phyloP scores from a whole-genome alignment of 2,888 invertebrate species.

The Malthinus flaveolus region DNA sequence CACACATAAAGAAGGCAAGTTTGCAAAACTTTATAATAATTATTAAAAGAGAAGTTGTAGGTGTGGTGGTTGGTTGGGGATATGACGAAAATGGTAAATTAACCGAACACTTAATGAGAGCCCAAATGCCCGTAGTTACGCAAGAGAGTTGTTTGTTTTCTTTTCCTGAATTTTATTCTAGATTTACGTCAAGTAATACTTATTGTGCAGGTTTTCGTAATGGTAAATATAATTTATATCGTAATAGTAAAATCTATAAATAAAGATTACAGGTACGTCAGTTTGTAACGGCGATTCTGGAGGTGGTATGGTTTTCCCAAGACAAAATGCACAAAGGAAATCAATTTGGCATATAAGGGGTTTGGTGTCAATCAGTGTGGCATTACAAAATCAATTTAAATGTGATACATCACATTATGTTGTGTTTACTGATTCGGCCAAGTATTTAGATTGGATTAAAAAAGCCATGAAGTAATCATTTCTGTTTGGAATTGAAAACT shows the following conservation, averaged over 20 bases:
- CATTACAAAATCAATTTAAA: conserved; percentile 59
- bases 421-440: conserved; percentile 64
- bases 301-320: conserved; percentile 52
- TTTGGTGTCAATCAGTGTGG: conserved; percentile 63
- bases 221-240: conserved; percentile 41
- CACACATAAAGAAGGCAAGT: conserved; percentile 40
- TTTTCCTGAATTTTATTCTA: conserved; percentile 63
- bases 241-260: neutral
- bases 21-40: neutral
- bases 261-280: conserved; percentile 55
- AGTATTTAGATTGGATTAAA: conserved; percentile 59
- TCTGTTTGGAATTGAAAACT: neutral
- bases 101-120: conserved; percentile 61
- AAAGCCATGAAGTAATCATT: conserved; percentile 9
- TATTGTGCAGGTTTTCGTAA: conserved; percentile 57
- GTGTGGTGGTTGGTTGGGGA: conserved; percentile 55
- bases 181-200: conserved; percentile 62
- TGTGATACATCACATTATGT: conserved; percentile 65
- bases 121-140: conserved; percentile 64
- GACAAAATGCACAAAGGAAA: conserved; percentile 34
- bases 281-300: conserved; percentile 59
- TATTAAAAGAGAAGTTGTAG: conserved; percentile 34
- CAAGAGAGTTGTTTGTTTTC: conserved; percentile 64
- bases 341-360: conserved; percentile 53
- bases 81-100: conserved; percentile 63